Base-by-base conservation (phyloP, 2,113 vertebrate genomes). In the Fregetta grallaria region DNA sequence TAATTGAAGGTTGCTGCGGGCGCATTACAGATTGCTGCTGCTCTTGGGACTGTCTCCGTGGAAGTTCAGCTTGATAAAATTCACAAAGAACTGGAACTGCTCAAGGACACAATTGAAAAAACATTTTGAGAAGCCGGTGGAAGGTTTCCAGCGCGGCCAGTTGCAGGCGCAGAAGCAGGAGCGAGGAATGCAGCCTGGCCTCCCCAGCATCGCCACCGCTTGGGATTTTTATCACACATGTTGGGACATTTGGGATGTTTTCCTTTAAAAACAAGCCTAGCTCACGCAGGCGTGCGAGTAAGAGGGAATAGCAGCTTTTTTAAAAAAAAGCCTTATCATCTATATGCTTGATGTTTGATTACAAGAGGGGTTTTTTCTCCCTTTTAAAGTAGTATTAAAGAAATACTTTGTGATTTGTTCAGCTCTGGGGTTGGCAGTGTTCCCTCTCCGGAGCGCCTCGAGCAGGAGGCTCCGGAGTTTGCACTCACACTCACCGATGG, bases 401-500 rank as follows among this genome's bases (percentile, higher is more conserved):
- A 42, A 58, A 44, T 53, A 27, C 19, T 40, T 4, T 10, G 52
- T 29, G 71, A 22, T 94, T n/a, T 81, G 70, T 47, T 45, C 47
- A 16, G 78, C 52, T 52, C 38, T 42, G 86, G 40, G 0, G 0
- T 16, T 55, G 63, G 58, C 91, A 32, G 58, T 13, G 1, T 15
- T 78, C 71, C 58, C 22, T 18, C 11, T 40, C 23, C 3, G 0
- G 19, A 27, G n/a, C 40, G 63, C 4, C 14, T 58, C 1, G 6
- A 65, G 56, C 34, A 20, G 1, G 61, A 53, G 44, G 50, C 36
- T 78, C 5, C 0, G 0, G 50, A 23, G 34, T 62, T 45, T 27
- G 45, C 42, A 2, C 42, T 55, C 34, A 1, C 23, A 1, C 58
- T 68, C 27, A 9, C 12, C 0, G 0, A 17, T 15, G 5, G 8